Evolutionary conservation across 2,797 vertebrate genomes (phyloP).

Genomic region (Merluccius polli): DNA sequence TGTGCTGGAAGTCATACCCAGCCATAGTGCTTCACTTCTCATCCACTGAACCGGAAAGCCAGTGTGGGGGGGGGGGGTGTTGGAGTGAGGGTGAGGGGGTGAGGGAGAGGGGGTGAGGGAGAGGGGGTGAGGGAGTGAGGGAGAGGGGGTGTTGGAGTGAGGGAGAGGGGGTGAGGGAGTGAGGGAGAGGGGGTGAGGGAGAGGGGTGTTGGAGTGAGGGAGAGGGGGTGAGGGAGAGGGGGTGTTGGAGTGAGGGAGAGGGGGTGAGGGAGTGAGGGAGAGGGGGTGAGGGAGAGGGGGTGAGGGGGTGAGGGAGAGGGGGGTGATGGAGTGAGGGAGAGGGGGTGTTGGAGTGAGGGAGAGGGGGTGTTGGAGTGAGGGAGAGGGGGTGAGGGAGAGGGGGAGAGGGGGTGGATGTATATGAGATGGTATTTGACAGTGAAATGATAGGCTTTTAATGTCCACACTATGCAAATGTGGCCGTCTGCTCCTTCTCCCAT

Average conservation of each 20-base stretch:
- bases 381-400: too few relatives aligned
- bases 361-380: not conserved
- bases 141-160: not conserved
- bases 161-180: too few relatives aligned
- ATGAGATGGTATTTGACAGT: slow-evolving; percentile 36
- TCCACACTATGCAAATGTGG: slow-evolving; percentile 39
- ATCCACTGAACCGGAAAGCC: slow-evolving; percentile 19
- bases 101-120: too few relatives aligned
- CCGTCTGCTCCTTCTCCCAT: slow-evolving; percentile 28
- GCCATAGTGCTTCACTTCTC: slow-evolving; percentile 15
- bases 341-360: too few relatives aligned
- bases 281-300: not conserved
- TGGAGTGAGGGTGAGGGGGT: too few relatives aligned
- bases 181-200: too few relatives aligned
- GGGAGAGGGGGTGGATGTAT: not conserved
- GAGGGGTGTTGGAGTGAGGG: too few relatives aligned
- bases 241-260: not conserved
- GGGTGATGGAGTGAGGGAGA: too few relatives aligned
- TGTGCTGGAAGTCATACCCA: slow-evolving; percentile 18
- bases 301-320: too few relatives aligned
- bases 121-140: too few relatives aligned
- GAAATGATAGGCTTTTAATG: slow-evolving; percentile 33
- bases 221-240: too few relatives aligned
- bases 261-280: too few relatives aligned
- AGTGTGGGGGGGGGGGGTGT: not conserved